Base-by-base conservation (phyloP, 2,113 vertebrate species). In the Tichodroma muraria region DNA sequence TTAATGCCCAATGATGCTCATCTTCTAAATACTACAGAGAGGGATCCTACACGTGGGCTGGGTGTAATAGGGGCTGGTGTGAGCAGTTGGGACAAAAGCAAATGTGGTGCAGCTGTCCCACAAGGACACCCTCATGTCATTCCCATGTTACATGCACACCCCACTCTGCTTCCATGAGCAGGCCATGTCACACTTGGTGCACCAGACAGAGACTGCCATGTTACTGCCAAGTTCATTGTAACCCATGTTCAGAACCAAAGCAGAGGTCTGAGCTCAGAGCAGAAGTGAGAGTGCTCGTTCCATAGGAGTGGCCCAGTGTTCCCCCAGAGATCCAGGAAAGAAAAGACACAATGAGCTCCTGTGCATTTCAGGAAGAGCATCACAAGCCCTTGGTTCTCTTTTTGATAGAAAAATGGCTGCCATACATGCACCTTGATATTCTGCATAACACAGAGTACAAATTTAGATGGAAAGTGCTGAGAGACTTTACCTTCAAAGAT, bases 401-500 rank as follows among this genome's bases (percentile, higher is more conserved):
- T 64, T 50, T 22, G 11, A 45, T 17, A 44, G 19, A 37, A 85
- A 75, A 65, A 1, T 3, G 21, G 44, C 45, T 78, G 28, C 60
- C 19, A 45, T 16, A 60, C 6, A 33, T 11, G 17, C 24, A 57
- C n/a, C 70, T 45, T 11, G 23, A 56, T 52, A 56, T 28, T 40
- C 44, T 86, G 60, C 17, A 6, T 27, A 71, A 66, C 5, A 3
- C 1, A 8, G 40, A 84, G 35, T 31, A 69, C 44, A 71, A 33
- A 60, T 42, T 45, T 16, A 79, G 33, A 49, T 80, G 54, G 5
- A 50, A 79, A 76, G 33, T 30, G n/a, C 33, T 40, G 10, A 65
- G 56, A 88, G 10, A n/a, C 47, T 84, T 97, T 98, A 99, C 99
- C 99, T 99, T 99, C 95, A 99, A 97, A 76, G 99, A 99, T 95